A percentile compares a stretch with the other conserved stretches of the same genome.
phyloP scores from a whole-genome alignment of 2,797 vertebrate genomes.

The Taenioides sp. region DNA sequence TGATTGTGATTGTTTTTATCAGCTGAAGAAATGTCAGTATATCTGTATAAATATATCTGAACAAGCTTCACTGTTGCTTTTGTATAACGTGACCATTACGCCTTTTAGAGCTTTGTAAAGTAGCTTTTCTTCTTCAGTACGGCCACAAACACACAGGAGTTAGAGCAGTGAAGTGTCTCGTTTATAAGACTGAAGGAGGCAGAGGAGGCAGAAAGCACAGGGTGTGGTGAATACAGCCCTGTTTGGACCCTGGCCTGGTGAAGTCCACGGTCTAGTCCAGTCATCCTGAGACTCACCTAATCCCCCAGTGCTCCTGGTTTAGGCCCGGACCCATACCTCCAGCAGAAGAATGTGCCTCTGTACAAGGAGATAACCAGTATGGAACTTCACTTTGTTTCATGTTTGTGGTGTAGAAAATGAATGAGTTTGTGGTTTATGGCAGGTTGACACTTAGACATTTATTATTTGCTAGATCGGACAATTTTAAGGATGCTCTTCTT shows the following conservation, averaged over 20 bases:
- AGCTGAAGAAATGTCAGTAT: too few relatives aligned
- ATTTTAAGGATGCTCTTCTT: too few relatives aligned
- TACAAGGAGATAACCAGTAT: background rate
- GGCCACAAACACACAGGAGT: conserved; percentile 58
- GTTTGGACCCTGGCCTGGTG: conserved; percentile 48
- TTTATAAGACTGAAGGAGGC: conserved; percentile 6
- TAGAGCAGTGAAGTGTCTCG: conserved; percentile 52
- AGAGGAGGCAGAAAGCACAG: background rate
- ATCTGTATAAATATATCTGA: too few relatives aligned
- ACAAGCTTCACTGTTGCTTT: background rate
- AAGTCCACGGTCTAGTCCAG: conserved; percentile 14
- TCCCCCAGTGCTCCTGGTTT: background rate
- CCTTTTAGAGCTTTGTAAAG: conserved; percentile 58
- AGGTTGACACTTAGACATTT: too few relatives aligned
- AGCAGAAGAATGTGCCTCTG: background rate
- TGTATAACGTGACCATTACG: conserved; percentile 66
- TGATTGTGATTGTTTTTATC: too few relatives aligned
- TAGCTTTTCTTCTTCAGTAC: conserved; percentile 72
- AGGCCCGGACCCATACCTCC: background rate
- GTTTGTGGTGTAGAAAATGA: background rate
- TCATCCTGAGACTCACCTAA: background rate
- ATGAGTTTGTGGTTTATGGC: background rate
- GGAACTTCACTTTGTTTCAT: too few relatives aligned
- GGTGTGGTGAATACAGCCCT: conserved; percentile 45
- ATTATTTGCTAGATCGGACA: too few relatives aligned